Evolutionary conservation across 37 sponge, comb jelly and placozoan genomes (phyloP), one percentile per base, ranked within the genome.

Genomic region (Tethya wilhelma): DNA sequence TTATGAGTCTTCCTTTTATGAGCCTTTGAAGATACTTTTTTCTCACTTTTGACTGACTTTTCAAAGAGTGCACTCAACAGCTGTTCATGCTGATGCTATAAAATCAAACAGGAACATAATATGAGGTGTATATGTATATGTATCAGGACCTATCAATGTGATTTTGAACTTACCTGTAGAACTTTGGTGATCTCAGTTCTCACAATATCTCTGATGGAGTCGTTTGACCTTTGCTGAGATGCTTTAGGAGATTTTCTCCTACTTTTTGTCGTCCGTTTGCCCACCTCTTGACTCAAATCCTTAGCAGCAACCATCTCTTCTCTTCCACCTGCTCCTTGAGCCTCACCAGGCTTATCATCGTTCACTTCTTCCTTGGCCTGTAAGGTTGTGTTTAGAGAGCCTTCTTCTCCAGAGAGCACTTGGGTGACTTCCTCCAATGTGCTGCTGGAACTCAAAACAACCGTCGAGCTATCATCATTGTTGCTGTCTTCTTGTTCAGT

Each of bases 151-250:
- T 68, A 25, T 37, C 11, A 28, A 25, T 68, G 69, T 36, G 5
- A 25, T 5, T 68, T 28, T 38, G 25, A 32, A 71, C 4, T 6
- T 75, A 62, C 60, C 60, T 75, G 8, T 9, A 59, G 63, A 38
- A 75, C 9, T 39, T 59, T 62, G 44, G 58, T 75, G 42, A 75
- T 59, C 36, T 72, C 73, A 55, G 73, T 53, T 49, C 55, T 72
- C 1, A 72, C 73, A 28, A 72, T 72, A 9, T 28, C 31, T 8
- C 56, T 56, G 25, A 72, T 45, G 31, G 42, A 14, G 28, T 42
- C 44, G 53, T 49, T 49, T 14, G 53, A 19, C 9, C 9, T 14
- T 19, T 9, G 53, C 53, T 14, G 14, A 49, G 53, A 14, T 19
- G 14, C 14, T 14, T 49, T 9, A 49, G 9, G 53, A 49, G 14